Conservation (phyloP, 2,888 invertebrate species). For the Megastigmus dorsalis region DNA sequence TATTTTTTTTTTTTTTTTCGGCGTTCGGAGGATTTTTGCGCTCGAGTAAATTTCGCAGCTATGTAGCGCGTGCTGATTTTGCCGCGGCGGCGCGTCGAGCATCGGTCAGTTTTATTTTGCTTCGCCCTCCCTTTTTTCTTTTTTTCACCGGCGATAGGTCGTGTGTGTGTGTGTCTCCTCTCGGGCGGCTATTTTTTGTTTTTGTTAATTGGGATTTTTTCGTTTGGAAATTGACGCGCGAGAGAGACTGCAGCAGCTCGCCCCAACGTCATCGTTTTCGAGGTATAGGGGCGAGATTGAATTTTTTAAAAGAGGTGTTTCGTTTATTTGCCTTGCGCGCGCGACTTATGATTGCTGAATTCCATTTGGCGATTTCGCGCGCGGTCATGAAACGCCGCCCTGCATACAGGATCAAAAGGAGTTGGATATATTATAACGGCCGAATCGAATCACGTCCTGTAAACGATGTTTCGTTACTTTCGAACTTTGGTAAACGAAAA, state of each 20-base stretch:
- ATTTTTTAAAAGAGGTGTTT: conserved; percentile 33
- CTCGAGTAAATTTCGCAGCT: conserved; percentile 17
- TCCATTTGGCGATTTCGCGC: too few species aligned
- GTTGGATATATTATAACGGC: too few species aligned
- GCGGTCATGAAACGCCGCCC: too few species aligned
- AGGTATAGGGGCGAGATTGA: conserved; percentile 37
- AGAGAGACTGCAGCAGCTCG: too few species aligned
- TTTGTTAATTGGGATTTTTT: conserved; percentile 28
- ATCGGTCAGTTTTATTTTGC: conserved; percentile 2
- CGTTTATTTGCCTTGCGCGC: conserved; percentile 37
- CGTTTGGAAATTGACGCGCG: conserved; percentile 27
- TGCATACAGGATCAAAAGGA: too few species aligned
- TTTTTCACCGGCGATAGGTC: not conserved
- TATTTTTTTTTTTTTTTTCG: conserved; percentile 1
- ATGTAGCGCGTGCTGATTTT: conserved; percentile 32
- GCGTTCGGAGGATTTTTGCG: conserved; percentile 18
- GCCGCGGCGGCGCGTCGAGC: not conserved
- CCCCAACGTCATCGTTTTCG: not conserved
- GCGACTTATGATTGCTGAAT: not conserved
- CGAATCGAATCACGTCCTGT: too few species aligned
- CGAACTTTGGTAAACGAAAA: too few species aligned
- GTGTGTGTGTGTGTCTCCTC: too few species aligned
- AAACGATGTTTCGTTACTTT: too few species aligned
- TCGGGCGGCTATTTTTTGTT: not conserved
- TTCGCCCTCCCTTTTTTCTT: not conserved